phyloP scores from a whole-genome alignment of 1,140 invertebrate genomes.

The Drosophila sulfurigaster region DNA sequence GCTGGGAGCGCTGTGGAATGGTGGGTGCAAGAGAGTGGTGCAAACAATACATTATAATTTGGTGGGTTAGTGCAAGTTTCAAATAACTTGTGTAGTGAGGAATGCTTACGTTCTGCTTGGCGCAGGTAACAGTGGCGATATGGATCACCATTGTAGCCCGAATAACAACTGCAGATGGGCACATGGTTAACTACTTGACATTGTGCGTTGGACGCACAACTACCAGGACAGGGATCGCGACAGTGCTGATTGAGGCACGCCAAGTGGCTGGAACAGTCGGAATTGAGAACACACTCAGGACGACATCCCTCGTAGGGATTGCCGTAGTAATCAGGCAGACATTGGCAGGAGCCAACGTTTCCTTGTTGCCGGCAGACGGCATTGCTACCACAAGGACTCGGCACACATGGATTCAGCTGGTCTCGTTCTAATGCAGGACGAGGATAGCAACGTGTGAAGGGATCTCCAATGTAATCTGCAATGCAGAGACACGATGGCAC shows the following conservation, averaged over 20 bases:
- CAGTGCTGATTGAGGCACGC: slow-evolving; percentile 93
- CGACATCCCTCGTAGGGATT: slow-evolving; percentile 89
- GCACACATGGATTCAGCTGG: slow-evolving; percentile 87
- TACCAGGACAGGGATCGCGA: slow-evolving; percentile 91
- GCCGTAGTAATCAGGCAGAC: slow-evolving; percentile 87
- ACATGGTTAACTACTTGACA: slow-evolving; percentile 92
- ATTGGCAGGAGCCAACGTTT: slow-evolving; percentile 80
- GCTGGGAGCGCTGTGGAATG: slow-evolving; percentile 64
- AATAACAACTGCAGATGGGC: slow-evolving; percentile 90
- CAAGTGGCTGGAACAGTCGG: slow-evolving; percentile 90
- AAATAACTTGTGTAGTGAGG: background rate
- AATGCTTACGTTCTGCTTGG: slow-evolving; percentile 85
- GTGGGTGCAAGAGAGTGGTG: slow-evolving; percentile 34
- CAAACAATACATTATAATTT: slow-evolving; percentile 32
- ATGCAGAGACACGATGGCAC: slow-evolving; percentile 90
- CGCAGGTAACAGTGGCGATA: slow-evolving; percentile 85
- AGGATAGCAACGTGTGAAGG: slow-evolving; percentile 87
- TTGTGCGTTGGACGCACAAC: slow-evolving; percentile 91
- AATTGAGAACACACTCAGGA: slow-evolving; percentile 91
- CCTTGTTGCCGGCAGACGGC: slow-evolving; percentile 88
- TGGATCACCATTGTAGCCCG: slow-evolving; percentile 91
- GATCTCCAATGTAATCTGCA: slow-evolving; percentile 89
- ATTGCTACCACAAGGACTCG: slow-evolving; percentile 88
- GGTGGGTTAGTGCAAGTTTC: slow-evolving; percentile 80
- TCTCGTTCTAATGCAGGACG: slow-evolving; percentile 84